Evolutionary conservation across 2,113 vertebrate species (phyloP).

Genomic region (Antechinus flavipes): DNA sequence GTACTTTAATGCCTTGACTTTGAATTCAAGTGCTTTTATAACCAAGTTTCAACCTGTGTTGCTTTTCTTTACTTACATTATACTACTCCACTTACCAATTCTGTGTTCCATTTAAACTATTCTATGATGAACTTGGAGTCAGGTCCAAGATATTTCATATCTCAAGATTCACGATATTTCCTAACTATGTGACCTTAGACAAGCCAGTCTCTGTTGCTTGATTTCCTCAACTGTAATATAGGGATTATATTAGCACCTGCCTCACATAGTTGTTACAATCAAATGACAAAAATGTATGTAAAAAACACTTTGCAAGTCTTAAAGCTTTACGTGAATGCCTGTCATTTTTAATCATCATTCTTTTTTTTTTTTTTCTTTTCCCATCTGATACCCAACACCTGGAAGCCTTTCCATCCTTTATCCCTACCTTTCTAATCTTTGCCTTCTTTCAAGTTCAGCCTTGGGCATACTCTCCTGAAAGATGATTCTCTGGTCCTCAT

Average conservation of each 20-base stretch:
- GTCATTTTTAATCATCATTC: background rate
- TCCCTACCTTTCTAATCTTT: background rate
- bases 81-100: background rate
- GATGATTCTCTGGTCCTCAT: background rate
- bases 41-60: background rate
- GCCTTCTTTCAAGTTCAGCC: background rate
- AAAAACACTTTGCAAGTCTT: background rate
- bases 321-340: background rate
- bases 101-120: background rate
- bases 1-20: background rate
- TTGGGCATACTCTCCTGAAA: background rate
- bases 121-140: background rate
- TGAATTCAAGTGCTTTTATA: background rate
- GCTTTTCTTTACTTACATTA: background rate
- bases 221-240: background rate
- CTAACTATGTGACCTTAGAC: background rate
- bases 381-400: background rate
- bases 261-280: background rate
- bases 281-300: background rate
- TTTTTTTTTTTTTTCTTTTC: background rate
- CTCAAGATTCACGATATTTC: background rate
- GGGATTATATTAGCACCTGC: background rate
- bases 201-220: background rate
- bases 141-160: background rate
- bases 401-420: background rate